Percentiles rank a stretch among this genome's conserved stretches.
These are phyloP conservation scores for Acipenser oxyrinchus DNA, from an alignment of 2,797 vertebrate genomes.

Conservation along the genomic window DNA sequence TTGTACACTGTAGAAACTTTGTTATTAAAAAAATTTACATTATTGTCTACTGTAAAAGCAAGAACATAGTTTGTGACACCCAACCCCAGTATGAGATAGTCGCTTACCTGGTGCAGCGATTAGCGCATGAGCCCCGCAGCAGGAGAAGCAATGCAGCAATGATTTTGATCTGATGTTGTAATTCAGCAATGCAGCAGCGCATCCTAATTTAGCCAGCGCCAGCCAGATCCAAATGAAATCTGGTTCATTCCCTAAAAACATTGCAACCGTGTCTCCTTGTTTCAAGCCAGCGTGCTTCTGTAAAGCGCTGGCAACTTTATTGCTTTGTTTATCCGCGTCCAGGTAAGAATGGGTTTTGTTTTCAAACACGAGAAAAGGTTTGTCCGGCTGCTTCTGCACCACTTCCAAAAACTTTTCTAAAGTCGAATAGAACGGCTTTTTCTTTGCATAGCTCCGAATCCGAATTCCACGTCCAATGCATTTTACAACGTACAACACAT, in stretches of 20 bases:
- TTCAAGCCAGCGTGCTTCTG: constrained; percentile 35
- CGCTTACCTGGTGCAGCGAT: constrained; percentile 60
- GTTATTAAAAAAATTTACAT: no score
- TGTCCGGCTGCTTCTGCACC: constrained; percentile 41
- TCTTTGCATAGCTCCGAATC: constrained; percentile 26
- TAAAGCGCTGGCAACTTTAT: constrained; percentile 57
- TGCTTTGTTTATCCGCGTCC: constrained; percentile 55
- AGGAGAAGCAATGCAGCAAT: constrained; percentile 69
- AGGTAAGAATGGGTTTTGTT: constrained; percentile 49
- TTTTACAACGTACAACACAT: constrained; percentile 36
- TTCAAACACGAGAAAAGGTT: constrained; percentile 55
- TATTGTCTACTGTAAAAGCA: no score
- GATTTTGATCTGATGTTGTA: constrained; percentile 62
- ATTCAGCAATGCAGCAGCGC: constrained; percentile 66
- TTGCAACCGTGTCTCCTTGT: constrained; percentile 62
- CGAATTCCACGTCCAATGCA: constrained; percentile 31
- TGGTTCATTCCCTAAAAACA: constrained; percentile 69
- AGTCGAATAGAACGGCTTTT: constrained; percentile 47
- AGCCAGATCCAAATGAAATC: constrained; percentile 68
- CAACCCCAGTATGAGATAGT: neutral
- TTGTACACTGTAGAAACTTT: no score
- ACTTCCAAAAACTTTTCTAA: constrained; percentile 55
- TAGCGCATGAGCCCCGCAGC: constrained; percentile 62
- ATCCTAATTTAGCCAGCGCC: constrained; percentile 70
- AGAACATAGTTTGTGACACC: neutral